A percentile compares a stretch with the other conserved stretches of the same genome.
phyloP scores from a whole-genome alignment of 2,113 vertebrate genomes.

The Ailuropoda melanoleuca region DNA sequence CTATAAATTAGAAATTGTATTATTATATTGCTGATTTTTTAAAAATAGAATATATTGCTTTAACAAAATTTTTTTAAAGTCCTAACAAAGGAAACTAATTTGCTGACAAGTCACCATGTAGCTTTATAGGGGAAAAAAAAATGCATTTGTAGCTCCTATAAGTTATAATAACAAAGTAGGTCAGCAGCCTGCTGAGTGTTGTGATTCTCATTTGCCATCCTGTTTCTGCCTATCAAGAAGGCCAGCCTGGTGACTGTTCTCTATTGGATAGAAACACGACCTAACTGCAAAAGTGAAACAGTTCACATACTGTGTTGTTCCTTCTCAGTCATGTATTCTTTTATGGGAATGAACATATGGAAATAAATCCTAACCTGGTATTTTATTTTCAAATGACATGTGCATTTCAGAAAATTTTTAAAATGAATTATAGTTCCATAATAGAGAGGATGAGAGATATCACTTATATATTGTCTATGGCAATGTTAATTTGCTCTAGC shows the following conservation, averaged over 20 bases:
- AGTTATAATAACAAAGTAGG: conserved; percentile 82
- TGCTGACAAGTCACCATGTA: conserved; percentile 80
- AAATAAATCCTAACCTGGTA: background rate
- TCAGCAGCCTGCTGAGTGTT: conserved; percentile 82
- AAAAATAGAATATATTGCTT: conserved; percentile 10
- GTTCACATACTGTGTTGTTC: background rate
- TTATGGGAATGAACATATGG: background rate
- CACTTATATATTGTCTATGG: background rate
- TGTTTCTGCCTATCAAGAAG: conserved; percentile 59
- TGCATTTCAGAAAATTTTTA: background rate
- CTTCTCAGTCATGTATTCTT: background rate
- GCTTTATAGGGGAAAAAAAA: conserved; percentile 64
- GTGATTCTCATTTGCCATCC: conserved; percentile 68
- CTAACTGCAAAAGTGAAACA: background rate
- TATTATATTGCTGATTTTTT: conserved; percentile 18
- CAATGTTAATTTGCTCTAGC: background rate
- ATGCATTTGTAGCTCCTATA: conserved; percentile 67
- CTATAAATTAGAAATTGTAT: background rate
- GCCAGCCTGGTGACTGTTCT: background rate
- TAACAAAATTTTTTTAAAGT: conserved; percentile 18
- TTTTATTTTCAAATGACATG: background rate
- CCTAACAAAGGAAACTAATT: conserved; percentile 75
- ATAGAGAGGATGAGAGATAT: background rate
- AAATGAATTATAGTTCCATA: background rate
- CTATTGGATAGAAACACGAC: background rate